Base-by-base conservation (phyloP, 2,113 vertebrate species). In the Galeopterus variegatus region DNA sequence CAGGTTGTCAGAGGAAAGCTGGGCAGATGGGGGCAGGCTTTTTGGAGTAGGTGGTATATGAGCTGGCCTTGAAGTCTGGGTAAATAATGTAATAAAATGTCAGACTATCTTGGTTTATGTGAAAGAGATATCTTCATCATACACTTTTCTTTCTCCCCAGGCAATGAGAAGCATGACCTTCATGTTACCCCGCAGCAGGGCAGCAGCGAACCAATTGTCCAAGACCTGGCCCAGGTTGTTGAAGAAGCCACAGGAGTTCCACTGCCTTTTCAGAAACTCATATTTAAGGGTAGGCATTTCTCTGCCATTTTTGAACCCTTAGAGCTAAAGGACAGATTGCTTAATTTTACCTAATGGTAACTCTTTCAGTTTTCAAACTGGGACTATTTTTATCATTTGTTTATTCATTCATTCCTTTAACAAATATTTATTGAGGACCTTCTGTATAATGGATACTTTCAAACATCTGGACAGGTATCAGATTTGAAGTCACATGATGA, bases 211-310 rank as follows among this genome's bases (percentile, higher is more conserved):
- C 99, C 99, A 48, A 96, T 97, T 45, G 98, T 99, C 60, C 99
- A 99, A 97, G 99, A 99, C 96, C 98, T 99, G 98, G 99, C 99
- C 83, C 98, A 99, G 9, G 98, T 99, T 97, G 99, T 99, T 62
- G 99, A 99, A 95, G 99, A 99, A 97, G 98, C 98, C 80, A 99
- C 99, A 13, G 99, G 99, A 56, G 99, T 99, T 50, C 99, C 99
- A 69, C 90, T 99, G 84, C 96, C 98, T 87, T 99, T 99, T 88
- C 99, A 99, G 98, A 99, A 99, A 98, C 98, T 99, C 86, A 99
- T 99, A 97, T 99, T 99, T 97, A 99, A 99, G 99, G 99, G 99
- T 99, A 98, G 21, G 97, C 11, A 62, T 80, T 90, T 96, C 48
- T 97, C 23, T 95, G 94, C 69, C 10, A 90, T 18, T 48, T 96